These are phyloP conservation scores for Apamea crenata DNA, from an alignment of 2,888 invertebrate species.

Conservation along the genomic window DNA sequence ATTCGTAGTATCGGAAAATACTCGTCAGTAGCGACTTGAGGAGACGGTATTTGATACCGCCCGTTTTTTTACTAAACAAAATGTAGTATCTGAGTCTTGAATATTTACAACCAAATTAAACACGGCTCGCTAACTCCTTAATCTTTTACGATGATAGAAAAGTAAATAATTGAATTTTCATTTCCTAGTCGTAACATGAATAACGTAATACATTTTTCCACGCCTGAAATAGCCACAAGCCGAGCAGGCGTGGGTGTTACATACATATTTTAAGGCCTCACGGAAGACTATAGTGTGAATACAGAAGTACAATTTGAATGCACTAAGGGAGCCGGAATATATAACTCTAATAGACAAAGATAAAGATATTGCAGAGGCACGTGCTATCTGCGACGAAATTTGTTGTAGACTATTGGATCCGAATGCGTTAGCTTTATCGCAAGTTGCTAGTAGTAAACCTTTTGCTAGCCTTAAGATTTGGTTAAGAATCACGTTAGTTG, in stretches of 20 bases:
- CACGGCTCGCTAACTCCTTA: neutral
- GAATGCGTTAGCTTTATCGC: neutral
- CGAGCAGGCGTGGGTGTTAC: slow-evolving; percentile 36
- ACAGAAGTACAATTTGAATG: slow-evolving; percentile 20
- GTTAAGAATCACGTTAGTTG: neutral
- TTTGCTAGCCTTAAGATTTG: neutral
- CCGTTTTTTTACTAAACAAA: neutral
- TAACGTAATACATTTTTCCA: slow-evolving; percentile 32
- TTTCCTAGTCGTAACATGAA: slow-evolving; percentile 38
- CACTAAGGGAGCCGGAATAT: neutral
- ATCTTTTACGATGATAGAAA: slow-evolving; percentile 10
- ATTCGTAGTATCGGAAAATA: slow-evolving; percentile 12
- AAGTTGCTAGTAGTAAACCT: neutral
- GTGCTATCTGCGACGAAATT: neutral
- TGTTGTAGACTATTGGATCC: neutral
- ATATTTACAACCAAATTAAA: slow-evolving; percentile 33
- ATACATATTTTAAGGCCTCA: slow-evolving; percentile 42
- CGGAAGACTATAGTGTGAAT: neutral
- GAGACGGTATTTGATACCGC: neutral
- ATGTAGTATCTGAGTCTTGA: neutral
- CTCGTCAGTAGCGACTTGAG: neutral
- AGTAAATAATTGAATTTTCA: slow-evolving; percentile 28
- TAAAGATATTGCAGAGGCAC: neutral
- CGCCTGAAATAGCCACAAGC: slow-evolving; percentile 40
- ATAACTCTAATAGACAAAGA: neutral